Conservation (phyloP, 2,113 vertebrate species). For the Calidris pugnax region DNA sequence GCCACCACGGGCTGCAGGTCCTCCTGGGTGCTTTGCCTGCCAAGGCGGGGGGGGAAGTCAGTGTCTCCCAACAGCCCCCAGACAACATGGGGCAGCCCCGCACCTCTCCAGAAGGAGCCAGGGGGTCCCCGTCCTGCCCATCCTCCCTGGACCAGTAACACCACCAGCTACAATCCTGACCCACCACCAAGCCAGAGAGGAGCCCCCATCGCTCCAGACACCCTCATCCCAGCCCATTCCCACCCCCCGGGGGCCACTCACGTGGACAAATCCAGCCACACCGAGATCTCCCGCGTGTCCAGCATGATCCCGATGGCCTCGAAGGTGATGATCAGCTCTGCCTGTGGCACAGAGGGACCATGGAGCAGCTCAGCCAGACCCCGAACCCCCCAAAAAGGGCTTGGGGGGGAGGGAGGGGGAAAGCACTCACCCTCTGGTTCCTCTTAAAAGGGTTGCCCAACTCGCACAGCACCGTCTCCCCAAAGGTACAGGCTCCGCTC, state of each 20-base stretch:
- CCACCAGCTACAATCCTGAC: fast-evolving
- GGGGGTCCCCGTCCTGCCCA: not conserved
- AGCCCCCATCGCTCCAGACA: fast-evolving
- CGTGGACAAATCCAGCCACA: slow-evolving; percentile 87
- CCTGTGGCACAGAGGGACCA: slow-evolving; percentile 53
- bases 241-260: slow-evolving; percentile 68
- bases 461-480: slow-evolving; percentile 78
- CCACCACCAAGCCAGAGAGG: not conserved
- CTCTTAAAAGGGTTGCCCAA: slow-evolving; percentile 90
- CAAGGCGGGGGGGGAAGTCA: not conserved
- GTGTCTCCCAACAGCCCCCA: not conserved
- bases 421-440: slow-evolving; percentile 77
- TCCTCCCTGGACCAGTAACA: fast-evolving
- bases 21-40: slow-evolving; percentile 87
- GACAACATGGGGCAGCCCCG: not conserved
- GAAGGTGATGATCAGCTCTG: slow-evolving; percentile 79
- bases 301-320: slow-evolving; percentile 82
- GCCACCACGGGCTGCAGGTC: slow-evolving; percentile 78
- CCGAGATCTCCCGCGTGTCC: slow-evolving; percentile 76
- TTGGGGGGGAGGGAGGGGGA: fast-evolving
- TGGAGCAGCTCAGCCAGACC: fast-evolving
- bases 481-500: slow-evolving; percentile 68
- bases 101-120: too few species aligned
- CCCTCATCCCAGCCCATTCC: not conserved
- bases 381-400: fast-evolving